Conservation (phyloP, 1,140 invertebrate genomes). For the Aphidius gifuensis region DNA sequence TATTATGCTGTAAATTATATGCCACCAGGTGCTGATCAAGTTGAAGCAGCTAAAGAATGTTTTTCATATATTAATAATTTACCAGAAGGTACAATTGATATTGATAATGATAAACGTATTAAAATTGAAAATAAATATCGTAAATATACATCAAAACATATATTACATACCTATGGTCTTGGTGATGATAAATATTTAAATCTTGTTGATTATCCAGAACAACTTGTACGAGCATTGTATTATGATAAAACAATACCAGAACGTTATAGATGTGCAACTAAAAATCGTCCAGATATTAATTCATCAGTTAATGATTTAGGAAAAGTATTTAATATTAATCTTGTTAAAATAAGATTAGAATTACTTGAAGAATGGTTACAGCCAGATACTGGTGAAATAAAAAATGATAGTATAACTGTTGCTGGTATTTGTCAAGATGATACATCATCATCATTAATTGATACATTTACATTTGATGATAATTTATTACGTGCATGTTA, state of each 20-base stretch:
- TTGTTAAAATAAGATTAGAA: constrained; percentile 38
- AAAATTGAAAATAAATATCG: constrained; percentile 49
- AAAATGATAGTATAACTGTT: constrained; percentile 36
- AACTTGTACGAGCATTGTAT: constrained; percentile 47
- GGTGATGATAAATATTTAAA: constrained; percentile 42
- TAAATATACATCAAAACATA: constrained; percentile 44
- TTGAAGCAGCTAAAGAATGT: constrained; percentile 48
- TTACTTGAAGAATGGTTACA: constrained; percentile 49
- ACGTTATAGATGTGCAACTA: constrained; percentile 33
- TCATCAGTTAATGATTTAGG: constrained; percentile 38
- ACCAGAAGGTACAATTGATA: constrained; percentile 27
- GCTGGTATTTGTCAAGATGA: constrained; percentile 18
- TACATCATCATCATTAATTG: constrained; percentile 9
- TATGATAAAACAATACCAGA: constrained; percentile 47
- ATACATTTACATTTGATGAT: constrained; percentile 31
- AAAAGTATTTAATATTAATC: constrained; percentile 40
- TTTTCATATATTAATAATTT: constrained; percentile 37
- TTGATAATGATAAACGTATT: constrained; percentile 27
- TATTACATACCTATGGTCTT: constrained; percentile 45
- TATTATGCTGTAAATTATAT: constrained; percentile 51
- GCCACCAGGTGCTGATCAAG: constrained; percentile 51
- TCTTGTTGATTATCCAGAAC: constrained; percentile 38
- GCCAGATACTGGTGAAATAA: constrained; percentile 32
- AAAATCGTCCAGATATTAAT: constrained; percentile 48
- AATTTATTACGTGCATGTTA: constrained; percentile 50